Evolutionary conservation across 2,797 vertebrate genomes (phyloP).

Genomic region (Sebastolobus alascanus): DNA sequence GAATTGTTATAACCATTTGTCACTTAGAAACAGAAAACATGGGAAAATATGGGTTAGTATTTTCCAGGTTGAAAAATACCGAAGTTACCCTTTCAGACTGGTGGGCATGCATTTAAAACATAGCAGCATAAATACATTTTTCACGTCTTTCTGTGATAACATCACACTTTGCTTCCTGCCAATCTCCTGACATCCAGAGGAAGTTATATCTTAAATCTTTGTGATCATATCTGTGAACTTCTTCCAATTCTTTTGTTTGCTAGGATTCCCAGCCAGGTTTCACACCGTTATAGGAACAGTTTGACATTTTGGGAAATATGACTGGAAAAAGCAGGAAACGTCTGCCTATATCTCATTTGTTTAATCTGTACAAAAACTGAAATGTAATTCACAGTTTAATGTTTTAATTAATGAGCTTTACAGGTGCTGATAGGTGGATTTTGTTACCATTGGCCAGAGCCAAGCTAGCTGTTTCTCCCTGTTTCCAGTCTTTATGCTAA

Average conservation of each 20-base stretch:
- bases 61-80: no score
- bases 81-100: not conserved
- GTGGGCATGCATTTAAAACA: not conserved
- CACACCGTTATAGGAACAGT: not conserved
- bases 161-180: not conserved
- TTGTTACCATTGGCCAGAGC: not conserved
- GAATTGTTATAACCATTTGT: no score
- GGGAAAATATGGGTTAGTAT: no score
- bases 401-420: not conserved
- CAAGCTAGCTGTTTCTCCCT: not conserved
- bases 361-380: not conserved
- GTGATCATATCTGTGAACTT: not conserved
- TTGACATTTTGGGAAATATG: not conserved
- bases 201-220: not conserved
- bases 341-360: not conserved
- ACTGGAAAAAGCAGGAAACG: not conserved
- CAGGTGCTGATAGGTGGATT: not conserved
- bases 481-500: not conserved
- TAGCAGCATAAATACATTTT: not conserved
- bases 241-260: not conserved
- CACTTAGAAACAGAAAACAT: no score
- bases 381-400: not conserved
- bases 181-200: not conserved
- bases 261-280: not conserved
- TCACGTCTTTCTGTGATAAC: not conserved